Conservation (phyloP, 1,140 invertebrate species). For the Drosophila orosa region DNA sequence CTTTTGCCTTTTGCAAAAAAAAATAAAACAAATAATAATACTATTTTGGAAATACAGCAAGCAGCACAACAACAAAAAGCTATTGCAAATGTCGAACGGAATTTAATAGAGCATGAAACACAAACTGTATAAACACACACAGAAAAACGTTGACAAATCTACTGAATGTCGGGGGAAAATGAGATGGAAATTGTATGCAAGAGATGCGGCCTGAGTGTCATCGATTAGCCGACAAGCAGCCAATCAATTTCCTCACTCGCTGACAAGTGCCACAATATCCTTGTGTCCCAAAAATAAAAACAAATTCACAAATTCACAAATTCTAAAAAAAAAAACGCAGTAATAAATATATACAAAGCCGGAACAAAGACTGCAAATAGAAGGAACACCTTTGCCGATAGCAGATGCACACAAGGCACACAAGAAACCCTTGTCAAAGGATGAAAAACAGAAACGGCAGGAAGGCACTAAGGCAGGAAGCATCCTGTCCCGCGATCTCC, state of each 20-base stretch:
- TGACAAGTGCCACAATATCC: constrained; percentile 65
- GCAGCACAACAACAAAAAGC: background rate
- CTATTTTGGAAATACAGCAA: constrained; percentile 8
- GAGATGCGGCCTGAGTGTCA: constrained; percentile 55
- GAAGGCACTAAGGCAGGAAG: constrained; percentile 25
- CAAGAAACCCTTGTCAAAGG: constrained; percentile 65
- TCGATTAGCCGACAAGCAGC: constrained; percentile 77
- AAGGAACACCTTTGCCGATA: constrained; percentile 35
- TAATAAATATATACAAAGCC: constrained; percentile 18
- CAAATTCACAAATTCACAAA: background rate
- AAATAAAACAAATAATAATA: background rate
- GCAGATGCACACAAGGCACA: constrained; percentile 60
- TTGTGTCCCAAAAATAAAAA: constrained; percentile 23
- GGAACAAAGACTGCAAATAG: constrained; percentile 25
- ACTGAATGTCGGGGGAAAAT: background rate
- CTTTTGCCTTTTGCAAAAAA: constrained; percentile 47
- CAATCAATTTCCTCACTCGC: constrained; percentile 63
- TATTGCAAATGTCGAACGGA: constrained; percentile 39
- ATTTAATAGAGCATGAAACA: constrained; percentile 79
- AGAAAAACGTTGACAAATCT: constrained; percentile 49
- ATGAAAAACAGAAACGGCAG: constrained; percentile 8
- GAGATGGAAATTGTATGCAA: constrained; percentile 48
- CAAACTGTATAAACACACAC: constrained; percentile 6
- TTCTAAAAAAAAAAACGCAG: background rate
- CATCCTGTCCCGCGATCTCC: constrained; percentile 62